Base-by-base conservation (phyloP, 2,888 invertebrate genomes). In the Fragum sueziense region DNA sequence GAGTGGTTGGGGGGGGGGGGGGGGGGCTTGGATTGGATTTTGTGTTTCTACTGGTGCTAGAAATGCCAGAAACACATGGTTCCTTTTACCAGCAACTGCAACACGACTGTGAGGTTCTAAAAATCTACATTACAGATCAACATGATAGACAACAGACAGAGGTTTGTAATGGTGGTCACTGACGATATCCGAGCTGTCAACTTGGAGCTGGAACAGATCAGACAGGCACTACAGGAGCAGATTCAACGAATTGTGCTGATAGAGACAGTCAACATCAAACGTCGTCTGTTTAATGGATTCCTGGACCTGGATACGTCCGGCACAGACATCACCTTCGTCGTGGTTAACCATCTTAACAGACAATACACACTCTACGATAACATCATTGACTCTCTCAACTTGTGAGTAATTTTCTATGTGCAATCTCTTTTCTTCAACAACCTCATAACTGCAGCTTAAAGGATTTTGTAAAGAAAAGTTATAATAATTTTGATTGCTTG, bases 81-180 rank as follows among this genome's bases (percentile, higher is more conserved):
- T n/a, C n/a, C n/a, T n/a, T n/a, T n/a, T n/a, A n/a, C n/a, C n/a
- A n/a, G n/a, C n/a, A n/a, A n/a, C n/a, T n/a, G n/a, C n/a, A n/a
- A n/a, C n/a, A n/a, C n/a, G n/a, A n/a, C n/a, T n/a, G n/a, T n/a
- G n/a, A n/a, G n/a, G n/a, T n/a, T n/a, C n/a, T n/a, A n/a, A n/a
- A n/a, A n/a, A n/a, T n/a, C n/a, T n/a, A n/a, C 27, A 22, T 88
- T 91, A 27, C 92, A 96, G 96, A 94, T 96, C 68, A 97, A 98
- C 92, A 94, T 97, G 6, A 95, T 98, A 33, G 95, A 95, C 78
- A 96, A 96, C 88, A 95, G 95, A 4, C 96, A 97, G 91, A 95
- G 97, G 57, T 94, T 98, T 92, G 95, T 97, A 0, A 91, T 98
- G 57, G 96, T 96, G 54, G 95, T 98, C 70, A 95, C 96, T 0